Base-by-base conservation (phyloP, 2,113 vertebrate species). In the Coryphaenoides rupestris region DNA sequence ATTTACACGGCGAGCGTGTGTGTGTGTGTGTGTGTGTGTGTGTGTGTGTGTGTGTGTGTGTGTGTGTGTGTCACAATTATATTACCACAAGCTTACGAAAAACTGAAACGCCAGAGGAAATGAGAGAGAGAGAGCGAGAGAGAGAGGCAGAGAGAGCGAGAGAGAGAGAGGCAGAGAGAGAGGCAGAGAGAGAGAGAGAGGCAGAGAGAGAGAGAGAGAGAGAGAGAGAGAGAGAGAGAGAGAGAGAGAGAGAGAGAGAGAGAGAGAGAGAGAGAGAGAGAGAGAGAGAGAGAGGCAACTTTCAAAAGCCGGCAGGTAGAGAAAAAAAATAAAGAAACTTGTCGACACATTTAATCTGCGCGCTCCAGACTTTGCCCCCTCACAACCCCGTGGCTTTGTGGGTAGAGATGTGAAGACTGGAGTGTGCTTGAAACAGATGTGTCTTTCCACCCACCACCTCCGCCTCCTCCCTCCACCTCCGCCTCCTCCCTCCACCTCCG, bases 391-490 rank as follows among this genome's bases (percentile, higher is more conserved):
- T 74, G 76, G 77, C 76, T 87, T 84, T 83, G 83, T 74, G 76
- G 68, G 60, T 33, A 33, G 63, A 79, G 82, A 86, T 82, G 79
- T 80, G 79, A 86, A 87, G 82, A 77, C 73, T 87, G 76, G 79
- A 84, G 84, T 77, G 75, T 72, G 82, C 78, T 87, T 86, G 81
- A 86, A 88, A 89, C 86, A 84, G 80, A 88, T 85, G 83, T 83
- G 28, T 74, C 75, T 75, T 40, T 68, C 72, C n/a, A n/a, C 63
- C 62, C 63, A 65, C 58, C 64, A 63, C 1, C 10, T 23, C 21
- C 15, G 12, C 7, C 10, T 21, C 54, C 19, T 5, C 10, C 33
- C 58, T 63, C 55, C 28, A 53, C 63, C 53, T 12, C 50, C 82
- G 3, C 75, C 75, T 74, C 46, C 69, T 72, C 65, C 62, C 63